Base-by-base conservation (phyloP, 2,113 vertebrate genomes). In the Gallinago paraguaiae region DNA sequence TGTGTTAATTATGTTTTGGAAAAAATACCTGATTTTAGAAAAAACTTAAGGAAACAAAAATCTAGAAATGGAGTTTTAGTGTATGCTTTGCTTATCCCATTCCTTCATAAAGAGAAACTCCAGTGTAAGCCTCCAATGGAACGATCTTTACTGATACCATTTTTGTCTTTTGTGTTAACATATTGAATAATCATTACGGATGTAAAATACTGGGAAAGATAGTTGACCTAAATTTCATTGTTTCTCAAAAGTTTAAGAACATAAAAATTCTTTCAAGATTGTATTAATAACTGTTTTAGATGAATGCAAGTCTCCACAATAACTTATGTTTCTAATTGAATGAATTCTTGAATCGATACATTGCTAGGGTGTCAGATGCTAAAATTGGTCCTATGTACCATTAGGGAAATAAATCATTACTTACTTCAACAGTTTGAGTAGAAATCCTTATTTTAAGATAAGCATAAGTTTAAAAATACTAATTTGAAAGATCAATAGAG, bases 81-180 rank as follows among this genome's bases (percentile, higher is more conserved):
- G 23, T 35, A 57, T 7, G 6, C 15, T 87, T 87, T 57, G 28
- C 33, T 91, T 72, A 67, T 43, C 4, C 10, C 15, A 39, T 9
- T 43, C 15, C 15, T 59, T 81, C 35, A 30, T 50, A 31, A 85
- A 71, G 17, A 56, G 20, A 80, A 76, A 61, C 18, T 11, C 57
- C 9, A 27, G 7, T 43, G 60, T 54, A 92, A 61, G 13, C 19
- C 15, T 56, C 27, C 31, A 31, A 10, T 39, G 15, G 41, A 67
- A 76, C 14, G 39, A 9, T 37, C 22, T 43, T 51, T n/a, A 64
- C 7, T 24, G 9, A 22, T n/a, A 39, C 9, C 0, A 0, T 4
- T 56, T 51, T 57, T 63, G 59, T 75, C 46, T 54, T 61, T 3
- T 28, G 7, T 67, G 18, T 68, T 68, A 88, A 50, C 14, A 31